These are phyloP conservation scores for Dreissena rostriformis DNA, from an alignment of 1,140 invertebrate species.

Conservation along the genomic window DNA sequence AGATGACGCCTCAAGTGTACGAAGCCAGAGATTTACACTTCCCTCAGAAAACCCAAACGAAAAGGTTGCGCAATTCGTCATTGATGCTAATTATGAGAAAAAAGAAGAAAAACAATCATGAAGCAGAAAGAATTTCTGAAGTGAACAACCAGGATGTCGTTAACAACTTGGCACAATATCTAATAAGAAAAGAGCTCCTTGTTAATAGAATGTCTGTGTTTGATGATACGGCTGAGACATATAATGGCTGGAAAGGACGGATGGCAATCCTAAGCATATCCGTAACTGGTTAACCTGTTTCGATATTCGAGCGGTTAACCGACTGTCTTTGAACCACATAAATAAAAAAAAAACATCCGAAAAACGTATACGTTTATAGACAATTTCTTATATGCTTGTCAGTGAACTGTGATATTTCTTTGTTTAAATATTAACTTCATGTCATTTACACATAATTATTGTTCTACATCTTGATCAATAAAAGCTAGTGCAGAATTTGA, in stretches of 20 bases:
- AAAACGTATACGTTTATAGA: slow-evolving; percentile 59
- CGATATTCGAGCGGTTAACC: too few species aligned
- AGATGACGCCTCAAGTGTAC: not conserved
- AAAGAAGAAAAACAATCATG: not conserved
- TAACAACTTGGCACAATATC: not conserved
- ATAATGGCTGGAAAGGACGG: slow-evolving; percentile 41
- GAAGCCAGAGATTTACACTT: not conserved
- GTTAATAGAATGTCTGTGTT: not conserved
- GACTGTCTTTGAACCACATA: too few species aligned
- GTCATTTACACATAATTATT: too few species aligned
- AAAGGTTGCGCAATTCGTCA: not conserved
- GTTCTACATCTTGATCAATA: too few species aligned
- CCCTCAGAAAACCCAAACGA: not conserved
- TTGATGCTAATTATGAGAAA: not conserved
- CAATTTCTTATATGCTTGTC: slow-evolving; percentile 37
- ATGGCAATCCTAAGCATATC: slow-evolving; percentile 2
- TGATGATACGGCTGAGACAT: not conserved
- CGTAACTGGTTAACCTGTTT: too few species aligned
- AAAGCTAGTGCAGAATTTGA: too few species aligned
- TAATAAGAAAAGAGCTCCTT: slow-evolving; percentile 7
- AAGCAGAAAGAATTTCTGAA: too few species aligned
- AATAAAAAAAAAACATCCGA: too few species aligned
- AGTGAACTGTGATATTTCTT: slow-evolving; percentile 43
- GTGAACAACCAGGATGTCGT: too few species aligned
- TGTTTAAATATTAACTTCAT: too few species aligned